Evolutionary conservation across 2,797 vertebrate species (phyloP).

Genomic region (Cossypha caffra): DNA sequence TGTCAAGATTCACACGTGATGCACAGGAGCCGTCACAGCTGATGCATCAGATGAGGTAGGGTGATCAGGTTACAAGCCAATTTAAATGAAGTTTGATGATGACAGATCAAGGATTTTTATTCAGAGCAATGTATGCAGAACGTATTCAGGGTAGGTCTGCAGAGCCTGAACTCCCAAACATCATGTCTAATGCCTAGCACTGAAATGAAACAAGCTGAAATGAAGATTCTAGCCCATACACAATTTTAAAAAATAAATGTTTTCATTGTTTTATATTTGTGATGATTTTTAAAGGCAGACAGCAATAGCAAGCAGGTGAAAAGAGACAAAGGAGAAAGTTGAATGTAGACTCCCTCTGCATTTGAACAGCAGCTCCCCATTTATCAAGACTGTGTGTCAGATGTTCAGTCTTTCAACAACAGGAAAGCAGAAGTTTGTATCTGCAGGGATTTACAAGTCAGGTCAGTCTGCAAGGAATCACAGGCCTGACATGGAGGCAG

Average conservation of each 20-base stretch:
- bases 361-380: neutral
- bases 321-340: neutral
- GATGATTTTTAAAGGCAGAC: neutral
- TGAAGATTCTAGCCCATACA: neutral
- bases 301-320: neutral
- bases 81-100: neutral
- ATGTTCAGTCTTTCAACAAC: neutral
- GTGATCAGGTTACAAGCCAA: neutral
- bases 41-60: neutral
- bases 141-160: neutral
- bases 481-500: neutral
- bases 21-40: neutral
- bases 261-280: neutral
- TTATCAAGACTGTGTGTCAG: neutral
- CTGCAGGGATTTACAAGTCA: neutral
- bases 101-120: neutral
- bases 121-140: neutral
- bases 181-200: neutral
- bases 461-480: neutral
- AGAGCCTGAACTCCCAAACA: neutral
- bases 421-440: neutral
- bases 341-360: fast-evolving
- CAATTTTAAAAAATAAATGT: neutral
- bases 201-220: neutral
- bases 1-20: neutral